Conservation (phyloP, 2,113 vertebrate genomes). For the Chitala chitala region DNA sequence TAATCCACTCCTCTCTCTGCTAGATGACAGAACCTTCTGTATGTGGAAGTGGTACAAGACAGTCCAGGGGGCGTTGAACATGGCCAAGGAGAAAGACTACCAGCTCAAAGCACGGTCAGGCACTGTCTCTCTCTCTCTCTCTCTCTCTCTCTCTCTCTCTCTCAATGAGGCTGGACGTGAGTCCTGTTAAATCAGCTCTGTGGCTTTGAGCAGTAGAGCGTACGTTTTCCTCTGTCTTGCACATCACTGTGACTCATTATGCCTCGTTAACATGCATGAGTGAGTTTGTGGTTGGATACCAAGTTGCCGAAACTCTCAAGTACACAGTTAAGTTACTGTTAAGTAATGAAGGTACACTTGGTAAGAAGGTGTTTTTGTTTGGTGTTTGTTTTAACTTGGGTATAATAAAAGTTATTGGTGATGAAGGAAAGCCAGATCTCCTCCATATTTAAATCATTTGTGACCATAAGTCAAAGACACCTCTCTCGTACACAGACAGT, state of each 20-base stretch:
- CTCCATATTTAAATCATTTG: not conserved
- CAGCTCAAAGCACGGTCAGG: slow-evolving; percentile 27
- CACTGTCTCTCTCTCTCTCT: not conserved
- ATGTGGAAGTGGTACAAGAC: slow-evolving; percentile 34
- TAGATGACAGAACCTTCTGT: slow-evolving; percentile 30
- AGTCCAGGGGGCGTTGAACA: slow-evolving; percentile 27
- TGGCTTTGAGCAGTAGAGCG: too few species aligned
- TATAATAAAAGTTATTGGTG: not conserved
- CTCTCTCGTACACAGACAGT: slow-evolving; percentile 15
- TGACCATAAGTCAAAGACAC: not conserved
- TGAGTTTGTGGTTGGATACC: too few species aligned
- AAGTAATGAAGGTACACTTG: too few species aligned
- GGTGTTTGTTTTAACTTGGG: too few species aligned
- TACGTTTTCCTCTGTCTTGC: too few species aligned
- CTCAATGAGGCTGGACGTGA: not conserved
- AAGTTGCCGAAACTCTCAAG: too few species aligned
- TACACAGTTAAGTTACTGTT: too few species aligned
- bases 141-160: not conserved
- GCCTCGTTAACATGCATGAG: too few species aligned
- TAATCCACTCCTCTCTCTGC: not conserved
- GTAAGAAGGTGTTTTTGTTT: too few species aligned
- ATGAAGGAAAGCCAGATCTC: not conserved
- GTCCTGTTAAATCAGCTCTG: not conserved
- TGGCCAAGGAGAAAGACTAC: slow-evolving; percentile 28
- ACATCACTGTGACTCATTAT: too few species aligned